A percentile compares a stretch with the other conserved stretches of the same genome.
Evolutionary conservation across 2,888 invertebrate species (phyloP).

Genomic region (Temnothorax ravouxi): DNA sequence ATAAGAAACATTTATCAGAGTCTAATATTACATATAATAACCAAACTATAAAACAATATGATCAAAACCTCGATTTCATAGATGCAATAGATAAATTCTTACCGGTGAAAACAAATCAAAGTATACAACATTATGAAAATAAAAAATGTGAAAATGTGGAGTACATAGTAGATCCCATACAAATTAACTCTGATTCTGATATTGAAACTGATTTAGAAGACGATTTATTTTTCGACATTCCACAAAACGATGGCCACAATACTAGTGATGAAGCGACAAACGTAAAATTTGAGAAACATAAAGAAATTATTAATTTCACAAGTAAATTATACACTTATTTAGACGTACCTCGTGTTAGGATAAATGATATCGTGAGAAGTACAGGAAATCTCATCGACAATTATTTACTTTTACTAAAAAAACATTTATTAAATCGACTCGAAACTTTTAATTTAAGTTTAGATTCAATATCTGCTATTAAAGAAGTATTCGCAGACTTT

Average conservation of each 20-base stretch:
- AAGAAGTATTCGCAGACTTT: not conserved
- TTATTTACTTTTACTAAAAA: slow-evolving; percentile 5
- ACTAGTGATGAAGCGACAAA: slow-evolving; percentile 1
- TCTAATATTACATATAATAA: not conserved
- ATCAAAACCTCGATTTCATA: not conserved
- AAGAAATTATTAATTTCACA: slow-evolving; percentile 5
- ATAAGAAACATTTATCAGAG: slow-evolving; percentile 6
- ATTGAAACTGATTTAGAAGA: slow-evolving; percentile 7
- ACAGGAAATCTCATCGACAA: slow-evolving; percentile 4
- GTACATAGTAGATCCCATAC: not conserved
- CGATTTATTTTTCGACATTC: not conserved
- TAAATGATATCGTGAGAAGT: not conserved
- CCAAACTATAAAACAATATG: not conserved
- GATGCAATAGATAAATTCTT: slow-evolving; percentile 2
- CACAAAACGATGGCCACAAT: not conserved
- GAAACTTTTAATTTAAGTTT: slow-evolving; percentile 3
- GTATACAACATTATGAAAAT: not conserved
- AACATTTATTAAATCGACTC: not conserved
- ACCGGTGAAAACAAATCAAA: not conserved
- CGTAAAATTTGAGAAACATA: not conserved
- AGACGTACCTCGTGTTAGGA: not conserved
- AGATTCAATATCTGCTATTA: slow-evolving; percentile 8
- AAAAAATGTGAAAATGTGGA: not conserved
- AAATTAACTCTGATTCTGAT: slow-evolving; percentile 1
- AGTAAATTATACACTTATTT: not conserved